Percentiles rank a stretch among this genome's conserved stretches.
Conservation (phyloP, 2,888 invertebrate genomes). For the Agrilus cyanescens region DNA sequence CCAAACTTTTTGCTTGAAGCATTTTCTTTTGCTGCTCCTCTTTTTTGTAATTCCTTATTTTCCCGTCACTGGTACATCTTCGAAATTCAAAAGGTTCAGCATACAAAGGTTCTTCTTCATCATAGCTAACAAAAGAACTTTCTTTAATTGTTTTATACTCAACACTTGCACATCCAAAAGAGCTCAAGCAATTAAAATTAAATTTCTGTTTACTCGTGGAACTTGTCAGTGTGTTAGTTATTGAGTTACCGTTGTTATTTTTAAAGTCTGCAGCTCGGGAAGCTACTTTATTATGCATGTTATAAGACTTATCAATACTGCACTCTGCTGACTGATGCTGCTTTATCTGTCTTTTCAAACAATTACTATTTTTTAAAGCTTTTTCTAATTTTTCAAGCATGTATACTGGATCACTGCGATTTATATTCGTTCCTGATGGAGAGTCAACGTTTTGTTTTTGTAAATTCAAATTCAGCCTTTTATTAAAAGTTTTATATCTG, state of each 20-base stretch:
- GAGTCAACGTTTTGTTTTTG: slow-evolving; percentile 10
- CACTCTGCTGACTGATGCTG: too few relatives aligned
- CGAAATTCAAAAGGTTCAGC: slow-evolving; percentile 43
- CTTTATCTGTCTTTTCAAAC: slow-evolving; percentile 17
- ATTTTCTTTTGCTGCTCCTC: slow-evolving; percentile 12
- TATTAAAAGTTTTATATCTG: slow-evolving; percentile 14
- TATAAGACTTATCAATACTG: too few relatives aligned
- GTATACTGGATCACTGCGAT: slow-evolving; percentile 42
- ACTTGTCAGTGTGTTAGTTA: neutral
- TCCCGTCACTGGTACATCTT: slow-evolving; percentile 11
- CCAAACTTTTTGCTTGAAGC: slow-evolving; percentile 10
- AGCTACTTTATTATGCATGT: too few relatives aligned
- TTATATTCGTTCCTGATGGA: slow-evolving; percentile 5
- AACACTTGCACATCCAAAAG: slow-evolving; percentile 27
- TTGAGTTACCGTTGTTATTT: slow-evolving; percentile 7
- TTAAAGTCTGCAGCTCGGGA: neutral
- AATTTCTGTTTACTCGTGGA: slow-evolving; percentile 12
- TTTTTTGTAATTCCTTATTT: slow-evolving; percentile 11
- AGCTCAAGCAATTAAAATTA: slow-evolving; percentile 33
- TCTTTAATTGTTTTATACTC: slow-evolving; percentile 29
- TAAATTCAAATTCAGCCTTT: slow-evolving; percentile 17
- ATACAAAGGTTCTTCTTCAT: slow-evolving; percentile 46
- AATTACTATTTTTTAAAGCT: slow-evolving; percentile 40
- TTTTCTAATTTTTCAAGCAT: slow-evolving; percentile 54
- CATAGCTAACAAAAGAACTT: slow-evolving; percentile 26